Conservation (phyloP, 2,113 vertebrate species). For the Nerophis lumbriciformis region DNA sequence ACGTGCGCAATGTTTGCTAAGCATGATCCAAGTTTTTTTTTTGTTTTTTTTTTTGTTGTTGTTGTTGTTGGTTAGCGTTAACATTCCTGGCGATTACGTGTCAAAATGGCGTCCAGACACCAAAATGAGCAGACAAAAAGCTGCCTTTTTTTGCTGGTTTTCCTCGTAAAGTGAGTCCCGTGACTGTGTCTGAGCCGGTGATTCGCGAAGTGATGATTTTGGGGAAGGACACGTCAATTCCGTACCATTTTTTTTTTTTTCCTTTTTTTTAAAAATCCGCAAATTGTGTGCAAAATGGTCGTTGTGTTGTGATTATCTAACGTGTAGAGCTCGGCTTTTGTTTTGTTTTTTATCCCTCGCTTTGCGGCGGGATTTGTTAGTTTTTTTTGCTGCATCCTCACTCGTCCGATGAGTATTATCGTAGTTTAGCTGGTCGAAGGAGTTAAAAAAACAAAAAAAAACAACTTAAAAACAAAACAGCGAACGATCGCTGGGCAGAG, state of each 20-base stretch:
- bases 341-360: slow-evolving; percentile 11
- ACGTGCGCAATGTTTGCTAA: slow-evolving; percentile 40
- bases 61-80: background rate
- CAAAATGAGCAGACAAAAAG: slow-evolving; percentile 30
- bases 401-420: slow-evolving; percentile 30
- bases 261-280: slow-evolving; percentile 16
- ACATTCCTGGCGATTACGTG: background rate
- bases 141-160: background rate
- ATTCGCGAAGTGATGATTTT: slow-evolving; percentile 47
- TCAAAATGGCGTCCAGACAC: slow-evolving; percentile 36
- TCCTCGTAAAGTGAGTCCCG: background rate
- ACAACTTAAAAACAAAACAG: background rate
- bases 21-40: slow-evolving; percentile 27
- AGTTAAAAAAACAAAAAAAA: no score
- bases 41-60: background rate
- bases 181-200: slow-evolving; percentile 42
- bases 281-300: slow-evolving; percentile 55
- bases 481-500: slow-evolving; percentile 7
- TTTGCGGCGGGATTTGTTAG: slow-evolving; percentile 22
- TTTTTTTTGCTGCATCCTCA: slow-evolving; percentile 28
- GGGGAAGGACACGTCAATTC: slow-evolving; percentile 2
- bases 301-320: slow-evolving; percentile 57
- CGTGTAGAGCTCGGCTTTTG: slow-evolving; percentile 34
- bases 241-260: background rate
- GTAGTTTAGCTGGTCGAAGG: slow-evolving; percentile 37